Conservation (phyloP, 2,888 invertebrate genomes). For the Vandiemenella viatica region DNA sequence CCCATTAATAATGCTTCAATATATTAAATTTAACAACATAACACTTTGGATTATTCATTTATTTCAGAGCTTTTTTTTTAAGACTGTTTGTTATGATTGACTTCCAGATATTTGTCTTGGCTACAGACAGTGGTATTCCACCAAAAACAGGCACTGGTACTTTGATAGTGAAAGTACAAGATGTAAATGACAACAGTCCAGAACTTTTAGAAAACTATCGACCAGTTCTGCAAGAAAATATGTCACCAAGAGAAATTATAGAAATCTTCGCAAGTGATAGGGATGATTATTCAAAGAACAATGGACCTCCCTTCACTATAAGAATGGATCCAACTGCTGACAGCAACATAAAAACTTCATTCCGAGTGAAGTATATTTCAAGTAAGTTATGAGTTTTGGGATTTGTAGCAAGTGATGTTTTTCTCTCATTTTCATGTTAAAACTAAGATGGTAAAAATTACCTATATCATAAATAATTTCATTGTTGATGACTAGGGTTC, state of each 20-base stretch:
- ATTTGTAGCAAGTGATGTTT: too few species aligned
- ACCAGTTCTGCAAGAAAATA: constrained; percentile 34
- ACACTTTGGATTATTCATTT: too few species aligned
- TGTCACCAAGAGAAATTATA: constrained; percentile 30
- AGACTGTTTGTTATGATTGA: too few species aligned
- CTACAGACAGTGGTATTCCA: constrained; percentile 32
- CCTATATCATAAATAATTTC: too few species aligned
- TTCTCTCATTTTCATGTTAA: too few species aligned
- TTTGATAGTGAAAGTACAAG: constrained; percentile 31
- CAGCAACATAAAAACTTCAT: constrained; percentile 32
- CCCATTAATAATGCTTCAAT: too few species aligned
- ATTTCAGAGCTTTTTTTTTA: too few species aligned
- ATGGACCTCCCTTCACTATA: constrained; percentile 37
- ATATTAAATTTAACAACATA: not conserved
- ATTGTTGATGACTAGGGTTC: too few species aligned
- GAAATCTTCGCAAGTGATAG: constrained; percentile 31
- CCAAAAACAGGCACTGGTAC: constrained; percentile 33
- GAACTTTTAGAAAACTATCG: constrained; percentile 29
- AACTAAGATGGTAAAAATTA: too few species aligned
- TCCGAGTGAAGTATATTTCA: constrained; percentile 36
- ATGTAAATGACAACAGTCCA: constrained; percentile 33
- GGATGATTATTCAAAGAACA: constrained; percentile 30
- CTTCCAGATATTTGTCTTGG: constrained; percentile 34
- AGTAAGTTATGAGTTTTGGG: too few species aligned
- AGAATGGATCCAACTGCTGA: constrained; percentile 31